Percentiles rank a stretch among this genome's conserved stretches.
Conservation (phyloP, 2,113 vertebrate genomes). For the Fregata magnificens region DNA sequence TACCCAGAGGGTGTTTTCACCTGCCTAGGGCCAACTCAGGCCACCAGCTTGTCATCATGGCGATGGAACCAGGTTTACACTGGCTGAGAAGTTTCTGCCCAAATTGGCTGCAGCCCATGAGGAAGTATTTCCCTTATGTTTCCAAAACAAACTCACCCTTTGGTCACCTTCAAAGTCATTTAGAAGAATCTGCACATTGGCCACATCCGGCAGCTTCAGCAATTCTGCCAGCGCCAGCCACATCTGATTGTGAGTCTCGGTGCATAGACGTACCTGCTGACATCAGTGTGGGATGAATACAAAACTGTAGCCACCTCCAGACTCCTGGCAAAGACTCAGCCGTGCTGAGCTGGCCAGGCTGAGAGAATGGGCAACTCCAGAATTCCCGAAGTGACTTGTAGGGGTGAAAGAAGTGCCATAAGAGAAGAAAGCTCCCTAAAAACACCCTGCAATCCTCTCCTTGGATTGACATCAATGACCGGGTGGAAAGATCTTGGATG, state of each 20-base stretch:
- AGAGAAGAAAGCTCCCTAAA: background rate
- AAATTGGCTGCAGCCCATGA: background rate
- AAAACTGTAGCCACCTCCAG: background rate
- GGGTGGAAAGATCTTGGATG: background rate
- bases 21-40: background rate
- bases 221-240: background rate
- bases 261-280: background rate
- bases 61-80: background rate
- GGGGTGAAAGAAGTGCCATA: background rate
- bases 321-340: background rate
- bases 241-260: fast-evolving
- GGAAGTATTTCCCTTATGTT: background rate
- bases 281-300: background rate
- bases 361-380: background rate
- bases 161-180: background rate
- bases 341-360: background rate
- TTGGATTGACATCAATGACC: background rate
- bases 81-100: background rate
- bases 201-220: background rate
- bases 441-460: background rate
- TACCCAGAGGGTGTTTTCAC: background rate
- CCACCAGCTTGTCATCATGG: background rate
- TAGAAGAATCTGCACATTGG: background rate
- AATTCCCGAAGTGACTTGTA: background rate
- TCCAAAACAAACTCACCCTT: background rate